phyloP scores from a whole-genome alignment of 2,888 invertebrate species.

The Margaritifera margaritifera region DNA sequence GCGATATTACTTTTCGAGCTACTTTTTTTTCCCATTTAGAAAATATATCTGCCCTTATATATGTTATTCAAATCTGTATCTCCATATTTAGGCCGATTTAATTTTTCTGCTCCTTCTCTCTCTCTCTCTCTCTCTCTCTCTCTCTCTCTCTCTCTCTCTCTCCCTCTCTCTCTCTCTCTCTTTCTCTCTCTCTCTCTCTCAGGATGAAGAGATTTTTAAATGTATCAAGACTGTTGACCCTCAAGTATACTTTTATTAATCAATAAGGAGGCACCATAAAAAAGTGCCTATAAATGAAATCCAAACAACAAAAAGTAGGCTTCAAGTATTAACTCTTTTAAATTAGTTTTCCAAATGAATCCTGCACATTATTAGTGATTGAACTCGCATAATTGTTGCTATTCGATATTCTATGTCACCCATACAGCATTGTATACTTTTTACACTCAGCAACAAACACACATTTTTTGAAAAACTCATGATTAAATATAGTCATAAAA shows the following conservation, averaged over 20 bases:
- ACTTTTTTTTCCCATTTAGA: not conserved
- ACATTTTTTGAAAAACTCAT: too few species aligned
- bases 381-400: too few species aligned
- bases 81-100: not conserved
- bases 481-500: too few species aligned
- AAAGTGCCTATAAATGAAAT: too few species aligned
- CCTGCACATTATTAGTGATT: too few species aligned
- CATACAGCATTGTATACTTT: too few species aligned
- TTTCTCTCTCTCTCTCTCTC: slow-evolving; percentile 19
- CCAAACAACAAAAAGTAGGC: too few species aligned
- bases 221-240: slow-evolving; percentile 1
- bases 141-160: slow-evolving; percentile 9
- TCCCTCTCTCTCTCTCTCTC: slow-evolving; percentile 19
- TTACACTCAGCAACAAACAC: too few species aligned
- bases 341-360: too few species aligned
- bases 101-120: slow-evolving; percentile 3
- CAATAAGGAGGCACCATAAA: not conserved
- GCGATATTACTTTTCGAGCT: not conserved
- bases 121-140: slow-evolving; percentile 21
- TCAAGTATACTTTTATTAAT: not conserved
- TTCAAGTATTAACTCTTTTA: too few species aligned
- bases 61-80: not conserved
- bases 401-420: too few species aligned
- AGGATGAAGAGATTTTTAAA: not conserved
- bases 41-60: not conserved